Evolutionary conservation across 1,140 invertebrate species (phyloP), one percentile per base, ranked within the genome.

Genomic region (Calycopis cecrops): DNA sequence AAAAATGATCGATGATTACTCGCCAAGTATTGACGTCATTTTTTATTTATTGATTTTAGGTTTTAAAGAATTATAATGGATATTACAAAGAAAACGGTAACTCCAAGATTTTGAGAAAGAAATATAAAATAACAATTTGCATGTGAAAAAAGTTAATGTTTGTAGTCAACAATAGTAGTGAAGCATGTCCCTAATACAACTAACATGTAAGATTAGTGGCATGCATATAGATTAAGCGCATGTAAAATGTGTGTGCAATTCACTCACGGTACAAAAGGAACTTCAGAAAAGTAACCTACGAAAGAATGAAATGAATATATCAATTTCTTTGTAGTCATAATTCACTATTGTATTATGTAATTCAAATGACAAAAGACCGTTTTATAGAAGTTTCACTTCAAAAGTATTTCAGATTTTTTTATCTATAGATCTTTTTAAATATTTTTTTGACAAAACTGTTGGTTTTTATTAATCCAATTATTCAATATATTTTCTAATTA

Each of bases 131-230:
- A 67, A 67, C 53, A 59, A 35, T 40, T 16, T 52, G 58, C 61
- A 63, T 59, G 59, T 38, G 9, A 57, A 49, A 44, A 35, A 6
- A 49, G 9, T 33, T 48, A 18, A 33, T 35, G 42, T 12, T 4
- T 14, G 49, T 60, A 61, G 63, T 61, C 35, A 40, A 40, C 42
- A 56, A 35, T 34, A 48, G 42, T 65, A 61, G 44, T 35, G 18
- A 28, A 51, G 64, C 64, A 67, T 67, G 64, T 50, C 58, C 16
- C 28, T 52, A 61, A 48, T 47, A 40, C 16, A 47, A 58, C 48
- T 62, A 52, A 60, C 58, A 55, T 50, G 47, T 57, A 48, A 35
- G 33, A 38, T 21, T 17, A 37, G 53, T 28, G 52, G 63, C 63
- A 65, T 65, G 63, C 53, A 50, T 48, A 42, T 11, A 55, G 55